Base-by-base conservation (phyloP, 2,797 vertebrate species). In the Sebastes diaconus region DNA sequence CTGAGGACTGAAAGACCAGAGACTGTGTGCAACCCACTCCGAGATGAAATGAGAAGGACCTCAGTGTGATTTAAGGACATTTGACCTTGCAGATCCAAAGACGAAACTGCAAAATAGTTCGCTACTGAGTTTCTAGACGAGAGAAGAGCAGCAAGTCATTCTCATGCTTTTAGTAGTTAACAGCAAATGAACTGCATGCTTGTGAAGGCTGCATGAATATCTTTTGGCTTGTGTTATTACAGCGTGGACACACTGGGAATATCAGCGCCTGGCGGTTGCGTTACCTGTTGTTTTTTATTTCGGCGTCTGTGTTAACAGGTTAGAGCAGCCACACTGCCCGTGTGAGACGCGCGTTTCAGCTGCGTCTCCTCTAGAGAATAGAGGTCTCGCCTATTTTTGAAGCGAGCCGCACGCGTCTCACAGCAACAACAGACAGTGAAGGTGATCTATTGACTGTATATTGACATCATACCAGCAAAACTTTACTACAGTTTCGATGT, bases 1-100 rank as follows among this genome's bases (percentile, higher is more conserved):
- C 73, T 93, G 87, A 94, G 24, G 29, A 64, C 12, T 6, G 55
- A 27, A 3, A 22, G n/a, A 59, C 16, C 11, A 16, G 50, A 63
- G 59, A 29, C 27, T 12, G 22, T 14, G 32, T 9, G 57, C 2
- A 10, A 13, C 10, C 14, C 27, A 2, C 22, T 59, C 18, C 24
- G 18, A 58, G 16, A 58, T 25, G 36, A 57, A 34, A 64, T 1
- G 16, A 77, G 32, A 68, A 65, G 71, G n/a, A 42, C n/a, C 39
- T 20, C 34, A 4, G 25, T 22, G 29, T 55, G 27, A 57, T 24
- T 1, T 5, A 12, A 68, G 27, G 39, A 11, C 18, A 3, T 79
- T 34, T 52, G 32, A 24, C 34, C 12, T 52, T 8, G 3, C n/a
- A 32, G 81, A 70, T 32, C 24, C 18, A 11, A 58, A 34, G 65